A percentile compares a stretch with the other conserved stretches of the same genome.
Conservation (phyloP, 2,888 invertebrate genomes). For the Acleris laterana region DNA sequence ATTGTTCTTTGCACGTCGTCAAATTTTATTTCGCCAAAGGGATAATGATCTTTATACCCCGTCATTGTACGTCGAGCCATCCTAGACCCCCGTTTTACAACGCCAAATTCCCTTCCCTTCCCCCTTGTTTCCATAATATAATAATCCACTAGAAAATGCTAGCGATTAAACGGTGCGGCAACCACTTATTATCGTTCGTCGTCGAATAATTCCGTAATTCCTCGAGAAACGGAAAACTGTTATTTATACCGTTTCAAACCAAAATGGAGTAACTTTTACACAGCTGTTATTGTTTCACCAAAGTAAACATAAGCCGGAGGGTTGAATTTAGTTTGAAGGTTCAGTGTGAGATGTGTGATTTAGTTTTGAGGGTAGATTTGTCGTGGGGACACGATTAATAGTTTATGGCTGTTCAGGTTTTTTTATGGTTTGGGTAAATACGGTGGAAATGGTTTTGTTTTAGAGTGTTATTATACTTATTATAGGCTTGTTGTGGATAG, state of each 20-base stretch:
- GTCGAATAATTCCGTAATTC: slow-evolving; percentile 66
- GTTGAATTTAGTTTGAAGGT: too few relatives aligned
- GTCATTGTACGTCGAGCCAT: slow-evolving; percentile 51
- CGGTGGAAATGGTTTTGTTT: slow-evolving; percentile 6
- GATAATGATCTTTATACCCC: neutral
- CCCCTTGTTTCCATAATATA: slow-evolving; percentile 57
- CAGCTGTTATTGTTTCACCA: too few relatives aligned
- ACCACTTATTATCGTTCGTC: slow-evolving; percentile 53
- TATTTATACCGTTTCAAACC: slow-evolving; percentile 45
- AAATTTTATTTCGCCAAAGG: slow-evolving; percentile 21
- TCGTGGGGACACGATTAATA: slow-evolving; percentile 50
- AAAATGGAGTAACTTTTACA: too few relatives aligned
- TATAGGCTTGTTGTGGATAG: too few relatives aligned
- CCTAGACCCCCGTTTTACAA: slow-evolving; percentile 16
- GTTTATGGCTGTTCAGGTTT: slow-evolving; percentile 39
- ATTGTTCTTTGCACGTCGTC: neutral
- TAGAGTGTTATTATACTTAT: neutral
- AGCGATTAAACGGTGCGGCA: slow-evolving; percentile 71
- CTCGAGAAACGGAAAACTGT: slow-evolving; percentile 67
- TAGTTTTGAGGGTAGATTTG: slow-evolving; percentile 40
- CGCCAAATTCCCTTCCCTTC: slow-evolving; percentile 16
- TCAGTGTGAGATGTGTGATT: too few relatives aligned
- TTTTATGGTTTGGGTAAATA: slow-evolving; percentile 32
- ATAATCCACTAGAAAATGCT: slow-evolving; percentile 70
- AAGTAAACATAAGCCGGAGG: too few relatives aligned